Percentiles rank a stretch among this genome's conserved stretches.
These are phyloP conservation scores for Apogon hyalosoma DNA, from an alignment of 2,797 vertebrate species.

Conservation along the genomic window DNA sequence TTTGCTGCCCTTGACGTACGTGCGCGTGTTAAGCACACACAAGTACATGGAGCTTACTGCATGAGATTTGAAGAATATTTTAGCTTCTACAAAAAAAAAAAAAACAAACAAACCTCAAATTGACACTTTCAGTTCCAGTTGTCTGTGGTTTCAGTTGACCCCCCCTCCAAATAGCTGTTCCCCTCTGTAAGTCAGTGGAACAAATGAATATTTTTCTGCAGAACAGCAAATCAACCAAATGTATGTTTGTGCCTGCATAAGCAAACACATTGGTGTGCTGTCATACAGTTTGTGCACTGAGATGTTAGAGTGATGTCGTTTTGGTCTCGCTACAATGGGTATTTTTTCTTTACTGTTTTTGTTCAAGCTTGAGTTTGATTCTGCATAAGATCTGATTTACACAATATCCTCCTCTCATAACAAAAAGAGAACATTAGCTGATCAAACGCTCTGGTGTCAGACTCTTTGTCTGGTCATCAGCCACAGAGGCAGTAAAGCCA, in stretches of 20 bases:
- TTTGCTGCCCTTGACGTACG: constrained; percentile 42
- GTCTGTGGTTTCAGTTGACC: constrained; percentile 20
- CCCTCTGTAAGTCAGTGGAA: constrained; percentile 16
- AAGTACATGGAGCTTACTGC: not conserved
- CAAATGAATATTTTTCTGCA: constrained; percentile 28
- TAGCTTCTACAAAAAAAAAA: not conserved
- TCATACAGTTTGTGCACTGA: not conserved
- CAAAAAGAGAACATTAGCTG: constrained; percentile 9
- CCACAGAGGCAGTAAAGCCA: constrained; percentile 47
- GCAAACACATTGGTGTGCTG: constrained; percentile 5
- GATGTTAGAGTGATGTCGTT: not conserved
- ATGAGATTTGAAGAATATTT: constrained; percentile 34
- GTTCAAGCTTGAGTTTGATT: not conserved
- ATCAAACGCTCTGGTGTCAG: constrained; percentile 28
- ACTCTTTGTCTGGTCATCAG: constrained; percentile 38
- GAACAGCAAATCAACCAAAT: constrained; percentile 17
- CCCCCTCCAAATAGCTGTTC: constrained; percentile 14
- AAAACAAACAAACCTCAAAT: constrained; percentile 2
- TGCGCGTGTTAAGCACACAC: not conserved
- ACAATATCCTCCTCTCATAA: not conserved
- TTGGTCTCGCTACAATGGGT: not conserved
- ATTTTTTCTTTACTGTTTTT: not conserved
- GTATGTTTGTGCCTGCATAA: constrained; percentile 7
- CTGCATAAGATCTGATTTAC: not conserved
- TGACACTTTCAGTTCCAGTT: constrained; percentile 25